phyloP scores from a whole-genome alignment of 2,888 invertebrate species.

The Drosophila melanosoma region DNA sequence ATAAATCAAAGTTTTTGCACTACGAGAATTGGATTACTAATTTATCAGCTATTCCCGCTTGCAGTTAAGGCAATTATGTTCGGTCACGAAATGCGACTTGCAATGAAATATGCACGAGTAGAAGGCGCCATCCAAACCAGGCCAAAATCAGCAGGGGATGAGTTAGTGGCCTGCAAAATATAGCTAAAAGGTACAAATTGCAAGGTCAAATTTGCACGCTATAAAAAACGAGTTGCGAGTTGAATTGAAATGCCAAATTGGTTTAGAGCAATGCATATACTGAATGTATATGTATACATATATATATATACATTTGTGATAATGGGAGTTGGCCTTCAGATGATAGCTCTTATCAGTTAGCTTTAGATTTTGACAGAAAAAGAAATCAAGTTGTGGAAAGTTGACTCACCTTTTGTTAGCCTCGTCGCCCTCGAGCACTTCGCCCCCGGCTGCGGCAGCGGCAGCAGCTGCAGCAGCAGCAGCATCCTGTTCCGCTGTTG shows the following conservation, averaged over 20 bases:
- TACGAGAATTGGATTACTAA: slow-evolving; percentile 30
- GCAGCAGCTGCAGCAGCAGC: slow-evolving; percentile 48
- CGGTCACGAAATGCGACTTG: slow-evolving; percentile 67
- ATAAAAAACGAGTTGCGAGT: slow-evolving; percentile 14
- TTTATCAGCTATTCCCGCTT: slow-evolving; percentile 53
- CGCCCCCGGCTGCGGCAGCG: slow-evolving; percentile 70
- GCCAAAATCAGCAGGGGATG: slow-evolving; percentile 3
- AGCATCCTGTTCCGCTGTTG: slow-evolving; percentile 85
- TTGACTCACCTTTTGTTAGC: slow-evolving; percentile 83
- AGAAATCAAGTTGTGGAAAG: background rate
- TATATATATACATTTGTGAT: background rate
- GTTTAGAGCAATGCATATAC: background rate
- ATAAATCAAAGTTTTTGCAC: slow-evolving; percentile 29
- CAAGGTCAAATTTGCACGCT: slow-evolving; percentile 74
- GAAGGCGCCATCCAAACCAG: slow-evolving; percentile 24
- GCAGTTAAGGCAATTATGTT: slow-evolving; percentile 69
- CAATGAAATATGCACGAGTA: slow-evolving; percentile 46
- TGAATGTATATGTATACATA: background rate
- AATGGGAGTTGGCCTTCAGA: slow-evolving; percentile 39
- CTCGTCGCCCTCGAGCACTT: slow-evolving; percentile 83
- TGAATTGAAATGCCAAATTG: slow-evolving; percentile 34
- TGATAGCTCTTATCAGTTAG: slow-evolving; percentile 38
- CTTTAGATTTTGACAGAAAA: background rate
- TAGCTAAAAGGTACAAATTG: slow-evolving; percentile 59
- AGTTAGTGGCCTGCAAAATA: slow-evolving; percentile 35